phyloP scores from a whole-genome alignment of 2,797 vertebrate genomes.

The Sebastiscus albofasciatus region DNA sequence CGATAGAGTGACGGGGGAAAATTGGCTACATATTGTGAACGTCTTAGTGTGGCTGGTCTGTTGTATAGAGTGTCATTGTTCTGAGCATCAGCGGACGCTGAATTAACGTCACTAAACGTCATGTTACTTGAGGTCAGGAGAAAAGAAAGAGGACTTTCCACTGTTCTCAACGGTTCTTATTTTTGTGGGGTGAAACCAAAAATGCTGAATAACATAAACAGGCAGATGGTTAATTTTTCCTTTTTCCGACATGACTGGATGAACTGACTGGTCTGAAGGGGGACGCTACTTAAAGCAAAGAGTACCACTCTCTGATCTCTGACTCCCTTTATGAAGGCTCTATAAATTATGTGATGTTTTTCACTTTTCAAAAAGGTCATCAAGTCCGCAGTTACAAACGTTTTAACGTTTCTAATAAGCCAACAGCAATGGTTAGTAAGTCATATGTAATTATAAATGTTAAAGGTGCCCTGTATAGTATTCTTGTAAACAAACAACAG shows the following conservation, averaged over 20 bases:
- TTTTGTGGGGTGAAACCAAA: conserved; percentile 3
- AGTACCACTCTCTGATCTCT: neutral
- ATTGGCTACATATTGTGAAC: conserved; percentile 27
- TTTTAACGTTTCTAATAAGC: no score
- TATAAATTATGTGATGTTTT: neutral
- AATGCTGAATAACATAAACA: conserved; percentile 22
- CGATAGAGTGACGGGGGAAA: neutral
- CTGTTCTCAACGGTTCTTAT: neutral
- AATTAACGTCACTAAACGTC: conserved; percentile 9
- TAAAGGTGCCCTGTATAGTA: neutral
- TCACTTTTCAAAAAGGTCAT: neutral
- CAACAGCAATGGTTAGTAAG: neutral
- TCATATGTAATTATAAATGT: neutral
- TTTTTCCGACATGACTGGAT: neutral
- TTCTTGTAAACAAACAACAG: no score
- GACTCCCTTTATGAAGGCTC: neutral
- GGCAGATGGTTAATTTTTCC: neutral
- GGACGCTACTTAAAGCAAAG: neutral
- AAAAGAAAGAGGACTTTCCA: neutral
- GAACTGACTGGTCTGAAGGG: neutral
- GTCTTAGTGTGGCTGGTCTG: neutral
- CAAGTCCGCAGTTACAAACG: neutral
- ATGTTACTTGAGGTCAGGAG: neutral
- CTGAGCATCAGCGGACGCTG: neutral
- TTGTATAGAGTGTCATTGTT: conserved; percentile 7